Evolutionary conservation across 2,797 vertebrate species (phyloP).

Genomic region (Smutsia temminckii): DNA sequence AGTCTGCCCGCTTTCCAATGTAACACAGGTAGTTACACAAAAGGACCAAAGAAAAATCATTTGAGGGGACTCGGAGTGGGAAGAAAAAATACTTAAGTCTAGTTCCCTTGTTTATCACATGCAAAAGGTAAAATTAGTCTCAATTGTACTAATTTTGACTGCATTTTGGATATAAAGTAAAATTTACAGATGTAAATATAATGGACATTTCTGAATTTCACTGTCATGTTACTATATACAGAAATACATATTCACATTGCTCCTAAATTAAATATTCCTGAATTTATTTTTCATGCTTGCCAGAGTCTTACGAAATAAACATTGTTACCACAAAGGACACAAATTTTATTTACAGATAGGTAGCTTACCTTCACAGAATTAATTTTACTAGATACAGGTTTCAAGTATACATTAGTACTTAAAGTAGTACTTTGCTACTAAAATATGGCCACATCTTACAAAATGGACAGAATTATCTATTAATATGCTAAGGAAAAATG

Average conservation of each 20-base stretch:
- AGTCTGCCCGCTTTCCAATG: not conserved
- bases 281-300: not conserved
- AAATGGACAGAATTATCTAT: not conserved
- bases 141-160: not conserved
- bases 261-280: not conserved
- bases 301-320: slow-evolving; percentile 12
- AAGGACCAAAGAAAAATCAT: not conserved
- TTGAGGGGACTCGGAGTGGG: not conserved
- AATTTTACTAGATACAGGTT: slow-evolving; percentile 30
- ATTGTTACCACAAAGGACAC: slow-evolving; percentile 6
- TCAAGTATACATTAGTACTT: slow-evolving; percentile 38
- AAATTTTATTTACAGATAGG: slow-evolving; percentile 5
- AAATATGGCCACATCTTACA: slow-evolving; percentile 28
- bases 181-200: not conserved
- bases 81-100: not conserved
- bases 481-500: not conserved
- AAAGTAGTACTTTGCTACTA: slow-evolving; percentile 23
- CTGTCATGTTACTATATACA: not conserved
- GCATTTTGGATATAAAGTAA: not conserved
- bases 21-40: not conserved
- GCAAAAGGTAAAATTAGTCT: not conserved
- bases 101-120: not conserved
- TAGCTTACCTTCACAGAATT: slow-evolving; percentile 20
- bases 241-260: not conserved
- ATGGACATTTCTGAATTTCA: slow-evolving; percentile 11